Evolutionary conservation across 2,888 invertebrate species (phyloP), one percentile per base, ranked within the genome.

Genomic region (Sarcophaga caerulescens): DNA sequence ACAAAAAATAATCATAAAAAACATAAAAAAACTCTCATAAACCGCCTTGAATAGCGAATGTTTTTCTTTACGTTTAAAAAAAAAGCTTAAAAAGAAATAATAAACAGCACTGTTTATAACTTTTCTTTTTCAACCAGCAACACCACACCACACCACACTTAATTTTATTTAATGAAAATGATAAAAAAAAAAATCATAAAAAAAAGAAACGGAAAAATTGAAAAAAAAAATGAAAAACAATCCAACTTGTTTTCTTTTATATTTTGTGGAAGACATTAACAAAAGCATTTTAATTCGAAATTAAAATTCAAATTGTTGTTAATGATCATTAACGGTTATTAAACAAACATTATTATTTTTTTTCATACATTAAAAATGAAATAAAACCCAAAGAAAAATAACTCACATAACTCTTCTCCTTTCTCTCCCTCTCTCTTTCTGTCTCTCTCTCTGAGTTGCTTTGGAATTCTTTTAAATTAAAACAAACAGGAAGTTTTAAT

Each of bases 401-500:
- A 35, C 8, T 35, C 35, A 35, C 35, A 35, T 10, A 35, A 10
- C 19, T 77, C 76, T 60, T 52, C 21, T 8, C 44, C 8, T 45
- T 14, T 2, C 60, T 14, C 62, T n/a, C 60, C 11, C 62, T n/a
- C 23, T 25, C 19, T 69, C 35, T 69, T 3, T 68, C 14, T 44
- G 17, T 23, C 57, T 60, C 52, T 70, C 1, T 10, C 10, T 35
- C 2, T 35, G 35, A 8, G 35, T 35, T 8, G 35, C 35, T 35
- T 35, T 35, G 35, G 35, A 35, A 35, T 35, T 35, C 35, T 35
- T 35, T 35, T 35, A 35, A 35, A 8, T 35, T 35, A 10, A 35
- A 35, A 35, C 52, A 63, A 80, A 71, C 84, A 84, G 84, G 84
- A 84, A 84, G 84, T 84, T 84, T 84, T 84, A 80, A 84, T 84